Base-by-base conservation (phyloP, 2,888 invertebrate genomes). In the Harpagoxenus sublaevis region DNA sequence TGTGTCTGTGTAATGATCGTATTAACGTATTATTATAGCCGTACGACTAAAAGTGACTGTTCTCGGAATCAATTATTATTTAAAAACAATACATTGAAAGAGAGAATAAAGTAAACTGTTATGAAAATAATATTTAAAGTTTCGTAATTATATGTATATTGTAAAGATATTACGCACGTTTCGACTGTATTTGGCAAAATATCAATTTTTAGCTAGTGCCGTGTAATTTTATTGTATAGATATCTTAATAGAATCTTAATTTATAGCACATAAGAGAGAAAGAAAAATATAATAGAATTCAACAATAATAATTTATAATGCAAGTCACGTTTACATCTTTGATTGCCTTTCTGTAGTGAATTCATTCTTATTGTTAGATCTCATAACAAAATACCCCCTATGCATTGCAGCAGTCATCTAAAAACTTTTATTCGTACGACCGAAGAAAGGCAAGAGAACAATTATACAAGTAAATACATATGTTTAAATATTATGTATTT, bases 341-440 rank as follows among this genome's bases (percentile, higher is more conserved):
- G 4, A 23, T 55, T 68, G 39, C n/a, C 3, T 68, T 55, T 68
- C 9, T 8, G 23, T 0, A 42, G 0, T 2, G 10, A 63, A 75
- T 18, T 18, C 1, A 62, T 48, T 48, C 15, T 23, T 48, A 12
- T 48, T 48, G 15, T 23, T 48, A 12, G 28, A 74, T 53, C 15
- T 62, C 2, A 9, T n/a, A 70, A 70, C 12, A 9, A 78, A 68
- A 57, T 57, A 53, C 6, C 5, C 3, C 1, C 23, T 28, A 5
- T 39, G 60, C 10, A 65, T 65, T 77, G 65, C 65, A 51, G 23
- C 39, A 57, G n/a, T 6, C 28, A 23, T 6, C 9, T 39, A 28
- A 12, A 12, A 81, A 60, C 79, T 81, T 81, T 81, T 81, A 81
- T 73, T 81, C 79, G 79, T 73, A 81, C 74, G 60, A 70, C 60